A percentile compares a stretch with the other conserved stretches of the same genome.
phyloP scores from a whole-genome alignment of 2,888 invertebrate species.

The Eubasilissa splendida region DNA sequence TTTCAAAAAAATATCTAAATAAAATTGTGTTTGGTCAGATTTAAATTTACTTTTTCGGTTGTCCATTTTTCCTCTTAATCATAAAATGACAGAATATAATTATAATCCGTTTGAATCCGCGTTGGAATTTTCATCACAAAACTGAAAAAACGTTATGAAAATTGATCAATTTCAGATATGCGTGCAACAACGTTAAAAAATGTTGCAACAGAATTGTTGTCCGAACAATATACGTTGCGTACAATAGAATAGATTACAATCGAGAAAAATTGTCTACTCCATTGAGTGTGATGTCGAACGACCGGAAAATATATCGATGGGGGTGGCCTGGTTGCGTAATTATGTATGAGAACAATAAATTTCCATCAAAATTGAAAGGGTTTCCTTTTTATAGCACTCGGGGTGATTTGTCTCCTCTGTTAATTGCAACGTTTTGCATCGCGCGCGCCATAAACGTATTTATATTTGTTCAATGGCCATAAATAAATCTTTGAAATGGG shows the following conservation, averaged over 20 bases:
- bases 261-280: conserved; percentile 45
- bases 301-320: conserved; percentile 33
- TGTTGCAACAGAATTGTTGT: neutral
- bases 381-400: conserved; percentile 7
- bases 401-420: conserved; percentile 34
- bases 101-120: neutral
- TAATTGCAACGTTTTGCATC: conserved; percentile 35
- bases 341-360: conserved; percentile 35
- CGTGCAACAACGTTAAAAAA: neutral
- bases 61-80: too few species aligned
- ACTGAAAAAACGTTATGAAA: neutral
- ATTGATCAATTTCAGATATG: conserved; percentile 8
- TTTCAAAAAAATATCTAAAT: too few species aligned
- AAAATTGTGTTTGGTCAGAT: too few species aligned
- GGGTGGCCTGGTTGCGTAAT: conserved; percentile 9
- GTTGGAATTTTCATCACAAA: neutral
- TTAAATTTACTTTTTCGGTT: too few species aligned
- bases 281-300: conserved; percentile 22
- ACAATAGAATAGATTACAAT: conserved; percentile 42
- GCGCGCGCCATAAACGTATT: conserved; percentile 18
- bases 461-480: neutral
- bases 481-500: neutral
- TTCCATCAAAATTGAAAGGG: conserved; percentile 37
- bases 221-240: neutral
- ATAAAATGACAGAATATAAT: too few species aligned